Evolutionary conservation across 2,888 invertebrate genomes (phyloP).

Genomic region (Drosophila peninsularis): DNA sequence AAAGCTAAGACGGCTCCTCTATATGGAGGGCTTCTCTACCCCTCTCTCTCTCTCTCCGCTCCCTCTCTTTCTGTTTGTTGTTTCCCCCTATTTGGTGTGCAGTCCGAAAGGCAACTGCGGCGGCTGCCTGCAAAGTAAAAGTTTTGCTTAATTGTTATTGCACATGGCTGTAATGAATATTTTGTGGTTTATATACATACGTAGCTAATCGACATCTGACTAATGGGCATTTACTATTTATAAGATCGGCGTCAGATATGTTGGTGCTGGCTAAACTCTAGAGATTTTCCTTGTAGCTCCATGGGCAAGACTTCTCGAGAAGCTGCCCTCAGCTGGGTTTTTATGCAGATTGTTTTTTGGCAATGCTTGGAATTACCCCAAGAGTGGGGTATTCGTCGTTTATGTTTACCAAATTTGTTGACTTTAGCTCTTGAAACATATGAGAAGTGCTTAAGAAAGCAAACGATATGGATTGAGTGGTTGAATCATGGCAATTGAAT

Average conservation of each 20-base stretch:
- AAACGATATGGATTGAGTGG: too few species aligned
- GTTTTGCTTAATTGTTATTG: conserved; percentile 70
- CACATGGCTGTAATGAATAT: conserved; percentile 45
- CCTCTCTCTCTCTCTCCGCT: neutral
- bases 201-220: conserved; percentile 1
- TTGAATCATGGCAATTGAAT: too few species aligned
- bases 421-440: neutral
- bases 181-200: conserved; percentile 9
- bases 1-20: conserved; percentile 12
- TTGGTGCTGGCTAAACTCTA: neutral
- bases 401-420: neutral
- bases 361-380: neutral
- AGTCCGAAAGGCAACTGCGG: conserved; percentile 22
- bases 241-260: neutral
- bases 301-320: neutral
- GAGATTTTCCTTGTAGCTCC: neutral
- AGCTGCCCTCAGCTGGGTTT: neutral
- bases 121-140: conserved; percentile 35
- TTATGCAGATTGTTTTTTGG: neutral
- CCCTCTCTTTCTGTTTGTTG: neutral
- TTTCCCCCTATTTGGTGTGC: conserved; percentile 37
- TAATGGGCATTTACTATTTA: conserved; percentile 5
- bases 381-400: too few species aligned
- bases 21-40: neutral
- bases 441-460: too few species aligned